These are phyloP conservation scores for Arothron firmamentum DNA, from an alignment of 2,113 vertebrate species.

Conservation along the genomic window DNA sequence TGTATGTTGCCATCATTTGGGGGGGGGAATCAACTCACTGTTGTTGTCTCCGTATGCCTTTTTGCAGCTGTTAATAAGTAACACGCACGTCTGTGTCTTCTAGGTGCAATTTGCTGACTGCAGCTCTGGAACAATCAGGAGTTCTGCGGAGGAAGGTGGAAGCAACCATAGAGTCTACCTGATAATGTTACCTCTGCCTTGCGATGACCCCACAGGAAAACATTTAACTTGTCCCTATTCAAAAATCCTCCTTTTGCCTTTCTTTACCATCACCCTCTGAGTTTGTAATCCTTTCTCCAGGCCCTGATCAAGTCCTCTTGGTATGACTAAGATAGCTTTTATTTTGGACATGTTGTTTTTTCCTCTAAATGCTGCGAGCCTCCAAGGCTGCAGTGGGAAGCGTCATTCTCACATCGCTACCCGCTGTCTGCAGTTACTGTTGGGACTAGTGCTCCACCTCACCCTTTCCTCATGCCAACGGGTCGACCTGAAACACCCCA, in stretches of 20 bases:
- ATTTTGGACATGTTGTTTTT: slow-evolving; percentile 73
- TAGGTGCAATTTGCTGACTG: slow-evolving; percentile 65
- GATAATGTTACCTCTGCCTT: slow-evolving; percentile 62
- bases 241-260: slow-evolving; percentile 52
- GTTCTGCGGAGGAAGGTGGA: slow-evolving; percentile 54
- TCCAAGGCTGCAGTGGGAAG: slow-evolving; percentile 61
- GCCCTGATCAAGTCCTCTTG: slow-evolving; percentile 37
- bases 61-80: slow-evolving; percentile 23
- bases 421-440: slow-evolving; percentile 75
- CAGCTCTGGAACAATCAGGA: slow-evolving; percentile 58
- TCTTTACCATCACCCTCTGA: slow-evolving; percentile 42
- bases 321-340: slow-evolving; percentile 58
- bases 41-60: slow-evolving; percentile 25
- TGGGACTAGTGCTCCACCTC: slow-evolving; percentile 75
- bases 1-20: neutral
- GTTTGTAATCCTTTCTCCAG: slow-evolving; percentile 35
- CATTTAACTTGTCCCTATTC: slow-evolving; percentile 38
- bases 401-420: slow-evolving; percentile 57
- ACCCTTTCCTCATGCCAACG: slow-evolving; percentile 76
- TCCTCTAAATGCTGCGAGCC: slow-evolving; percentile 48
- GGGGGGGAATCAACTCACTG: slow-evolving; percentile 14
- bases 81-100: slow-evolving; percentile 56
- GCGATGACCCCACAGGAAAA: slow-evolving; percentile 57
- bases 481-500: slow-evolving; percentile 79
- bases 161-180: slow-evolving; percentile 61